Evolutionary conservation across 2,888 invertebrate species (phyloP).

Genomic region (Xylophagus ater): DNA sequence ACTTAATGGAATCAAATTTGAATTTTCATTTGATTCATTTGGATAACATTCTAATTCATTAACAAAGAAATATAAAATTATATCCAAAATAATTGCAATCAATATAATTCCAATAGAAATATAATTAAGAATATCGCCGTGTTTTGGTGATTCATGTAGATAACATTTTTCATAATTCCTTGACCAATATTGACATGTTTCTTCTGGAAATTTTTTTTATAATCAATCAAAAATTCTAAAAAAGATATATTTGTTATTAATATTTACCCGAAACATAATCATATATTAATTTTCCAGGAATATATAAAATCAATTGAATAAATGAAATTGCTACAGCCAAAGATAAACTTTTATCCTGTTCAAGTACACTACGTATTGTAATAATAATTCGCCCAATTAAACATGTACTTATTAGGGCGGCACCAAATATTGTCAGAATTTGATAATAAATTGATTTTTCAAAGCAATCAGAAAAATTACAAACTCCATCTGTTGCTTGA

Average conservation of each 20-base stretch:
- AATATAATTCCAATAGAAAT: conserved; percentile 38
- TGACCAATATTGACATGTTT: conserved; percentile 42
- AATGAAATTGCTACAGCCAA: conserved; percentile 47
- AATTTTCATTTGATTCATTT: conserved; percentile 6
- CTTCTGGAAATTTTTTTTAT: conserved; percentile 25
- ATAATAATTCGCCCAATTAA: conserved; percentile 44
- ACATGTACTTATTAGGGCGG: conserved; percentile 32
- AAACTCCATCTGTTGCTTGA: conserved; percentile 44
- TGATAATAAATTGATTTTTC: conserved; percentile 43
- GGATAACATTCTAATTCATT: conserved; percentile 37
- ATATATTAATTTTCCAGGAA: conserved; percentile 54
- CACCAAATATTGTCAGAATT: conserved; percentile 36
- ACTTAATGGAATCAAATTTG: too few relatives aligned
- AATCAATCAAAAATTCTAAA: conserved; percentile 5
- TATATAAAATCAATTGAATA: conserved; percentile 45
- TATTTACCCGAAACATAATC: conserved; percentile 45
- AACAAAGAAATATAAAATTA: conserved; percentile 39
- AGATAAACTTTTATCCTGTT: conserved; percentile 50
- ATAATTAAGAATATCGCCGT: conserved; percentile 42
- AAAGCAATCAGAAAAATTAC: conserved; percentile 42
- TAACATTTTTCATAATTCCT: conserved; percentile 36
- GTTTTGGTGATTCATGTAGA: conserved; percentile 39
- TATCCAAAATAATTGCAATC: conserved; percentile 38
- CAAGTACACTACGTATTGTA: conserved; percentile 44
- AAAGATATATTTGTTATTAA: neutral